Base-by-base conservation (phyloP, 2,888 invertebrate genomes). In the Mantis religiosa region DNA sequence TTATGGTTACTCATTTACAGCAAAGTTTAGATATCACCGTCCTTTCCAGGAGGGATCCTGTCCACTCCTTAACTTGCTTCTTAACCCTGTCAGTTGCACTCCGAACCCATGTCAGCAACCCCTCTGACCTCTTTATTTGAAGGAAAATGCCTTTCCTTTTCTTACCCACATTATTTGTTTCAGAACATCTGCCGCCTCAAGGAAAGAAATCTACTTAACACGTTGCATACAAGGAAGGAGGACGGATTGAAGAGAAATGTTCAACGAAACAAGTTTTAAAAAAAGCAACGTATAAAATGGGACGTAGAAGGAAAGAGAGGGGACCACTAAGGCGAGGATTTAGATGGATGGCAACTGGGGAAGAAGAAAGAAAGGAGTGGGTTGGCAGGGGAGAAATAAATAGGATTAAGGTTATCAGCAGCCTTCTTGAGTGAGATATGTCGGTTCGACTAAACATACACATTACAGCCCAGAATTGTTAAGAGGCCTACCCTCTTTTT, bases 381-480 rank as follows among this genome's bases (percentile, higher is more conserved):
- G 54, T 71, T 71, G 54, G 54, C 15, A 71, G 30, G 47, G 87
- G 86, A 82, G 82, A 83, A 85, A 85, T 81, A 88, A 88, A 88
- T 85, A 85, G 84, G 82, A 87, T 89, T 89, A 89, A 87, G 87
- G 20, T 27, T 87, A 81, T 84, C 87, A 84, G 28, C 85, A 71
- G 54, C 54, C 20, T 71, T 71, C 54, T 71, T 71, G 54, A 71
- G 54, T 71, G 54, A 71, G 54, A 71, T 71, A 71, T 71, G 54
- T 71, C 54, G 54, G 54, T 71, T 71, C 54, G 54, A 71, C 54
- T 71, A 71, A 71, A 71, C 54, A 71, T 71, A 71, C 54, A 71
- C 54, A 71, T 71, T 71, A 71, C 20, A 71, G 54, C 54, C 54
- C 54, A 71, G 54, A 71, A 71, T 71, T 71, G 54, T 71, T 71